Conservation (phyloP, 2,888 invertebrate genomes). For the Himalopsyche anomala region DNA sequence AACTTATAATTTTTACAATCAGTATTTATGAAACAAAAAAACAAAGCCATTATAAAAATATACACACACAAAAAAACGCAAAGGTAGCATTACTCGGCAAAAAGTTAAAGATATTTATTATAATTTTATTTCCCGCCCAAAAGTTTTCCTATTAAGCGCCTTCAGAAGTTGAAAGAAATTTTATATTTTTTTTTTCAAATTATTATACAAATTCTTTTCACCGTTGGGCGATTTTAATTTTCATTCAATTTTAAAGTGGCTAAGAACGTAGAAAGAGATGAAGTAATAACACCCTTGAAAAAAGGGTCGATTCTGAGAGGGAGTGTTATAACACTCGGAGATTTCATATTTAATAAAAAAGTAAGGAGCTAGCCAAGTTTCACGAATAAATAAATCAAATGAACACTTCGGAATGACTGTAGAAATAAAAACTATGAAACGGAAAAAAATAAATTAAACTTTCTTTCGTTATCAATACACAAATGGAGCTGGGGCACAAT, state of each 20-base stretch:
- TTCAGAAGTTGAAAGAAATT: slow-evolving; percentile 45
- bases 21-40: slow-evolving; percentile 15
- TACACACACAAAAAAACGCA: neutral
- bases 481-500: too few relatives aligned
- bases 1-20: neutral
- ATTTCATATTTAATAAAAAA: too few relatives aligned
- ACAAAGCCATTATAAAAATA: slow-evolving; percentile 14
- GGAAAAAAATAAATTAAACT: too few relatives aligned
- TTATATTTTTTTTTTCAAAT: slow-evolving; percentile 19
- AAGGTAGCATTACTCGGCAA: slow-evolving; percentile 42
- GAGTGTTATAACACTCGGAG: too few relatives aligned
- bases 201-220: slow-evolving; percentile 26
- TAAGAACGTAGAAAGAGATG: neutral
- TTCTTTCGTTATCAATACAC: too few relatives aligned
- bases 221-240: slow-evolving; percentile 46
- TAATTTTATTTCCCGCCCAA: slow-evolving; percentile 61
- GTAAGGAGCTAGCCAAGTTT: too few relatives aligned
- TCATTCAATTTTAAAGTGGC: slow-evolving; percentile 35
- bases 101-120: slow-evolving; percentile 62
- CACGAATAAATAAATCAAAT: too few relatives aligned
- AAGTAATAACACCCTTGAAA: neutral
- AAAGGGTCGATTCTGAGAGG: too few relatives aligned
- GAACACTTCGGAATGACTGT: too few relatives aligned
- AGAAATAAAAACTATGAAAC: too few relatives aligned
- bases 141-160: slow-evolving; percentile 63